Evolutionary conservation across 2,113 vertebrate genomes (phyloP).

Genomic region (Rhynchopsitta pachyrhyncha): DNA sequence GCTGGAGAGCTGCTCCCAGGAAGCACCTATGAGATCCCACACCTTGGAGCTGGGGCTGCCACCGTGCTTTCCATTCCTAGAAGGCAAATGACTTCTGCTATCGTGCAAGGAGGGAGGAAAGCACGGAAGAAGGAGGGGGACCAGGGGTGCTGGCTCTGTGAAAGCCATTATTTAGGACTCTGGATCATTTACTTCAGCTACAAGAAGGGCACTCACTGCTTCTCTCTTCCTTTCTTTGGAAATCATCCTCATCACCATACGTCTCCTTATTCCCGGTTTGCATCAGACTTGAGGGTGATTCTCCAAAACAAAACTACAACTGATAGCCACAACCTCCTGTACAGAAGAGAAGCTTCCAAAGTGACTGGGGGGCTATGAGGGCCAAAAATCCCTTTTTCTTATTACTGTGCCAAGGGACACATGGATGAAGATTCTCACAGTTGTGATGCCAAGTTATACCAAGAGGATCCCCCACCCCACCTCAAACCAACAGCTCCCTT

Average conservation of each 20-base stretch:
- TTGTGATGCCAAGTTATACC: not conserved
- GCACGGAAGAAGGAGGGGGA: not conserved
- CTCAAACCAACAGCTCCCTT: not conserved
- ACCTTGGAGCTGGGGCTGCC: not conserved
- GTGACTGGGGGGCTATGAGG: not conserved
- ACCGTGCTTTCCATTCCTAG: slow-evolving; percentile 16
- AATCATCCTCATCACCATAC: not conserved
- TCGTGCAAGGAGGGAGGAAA: not conserved
- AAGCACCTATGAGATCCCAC: slow-evolving; percentile 31
- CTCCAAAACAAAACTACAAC: not conserved
- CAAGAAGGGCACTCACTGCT: not conserved
- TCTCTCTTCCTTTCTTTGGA: not conserved
- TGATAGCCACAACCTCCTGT: not conserved
- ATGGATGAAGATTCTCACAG: not conserved
- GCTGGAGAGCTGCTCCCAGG: slow-evolving; percentile 22
- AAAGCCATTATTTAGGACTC: not conserved
- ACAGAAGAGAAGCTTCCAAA: not conserved
- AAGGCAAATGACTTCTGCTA: slow-evolving; percentile 44
- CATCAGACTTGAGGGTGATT: not conserved
- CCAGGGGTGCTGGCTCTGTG: not conserved
- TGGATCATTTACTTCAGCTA: not conserved
- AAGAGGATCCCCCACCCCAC: not conserved
- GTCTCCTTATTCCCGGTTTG: not conserved
- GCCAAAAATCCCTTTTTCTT: not conserved
- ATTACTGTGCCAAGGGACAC: not conserved